Conservation (phyloP, 1,140 invertebrate genomes). For the Microplitis mediator region DNA sequence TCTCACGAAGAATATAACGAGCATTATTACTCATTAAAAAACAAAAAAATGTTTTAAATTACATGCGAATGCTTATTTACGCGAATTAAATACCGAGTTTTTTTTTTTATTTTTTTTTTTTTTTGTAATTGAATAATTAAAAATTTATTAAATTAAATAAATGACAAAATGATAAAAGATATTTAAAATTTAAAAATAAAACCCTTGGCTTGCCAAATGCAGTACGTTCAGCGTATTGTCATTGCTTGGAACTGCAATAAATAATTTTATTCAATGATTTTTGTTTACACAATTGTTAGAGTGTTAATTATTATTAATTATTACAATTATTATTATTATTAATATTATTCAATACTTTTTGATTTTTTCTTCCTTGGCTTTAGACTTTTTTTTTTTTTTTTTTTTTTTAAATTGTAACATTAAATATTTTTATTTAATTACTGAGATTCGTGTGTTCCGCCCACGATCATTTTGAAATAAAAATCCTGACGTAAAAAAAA, state of each 20-base stretch:
- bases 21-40: conserved; percentile 58
- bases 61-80: conserved; percentile 54
- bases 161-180: background rate
- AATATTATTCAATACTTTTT: conserved; percentile 1
- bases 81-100: background rate
- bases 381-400: background rate
- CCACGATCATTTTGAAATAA: conserved; percentile 11
- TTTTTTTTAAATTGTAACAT: background rate
- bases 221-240: background rate
- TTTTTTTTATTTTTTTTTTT: background rate
- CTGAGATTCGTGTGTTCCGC: background rate
- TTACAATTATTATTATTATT: background rate
- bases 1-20: conserved; percentile 61
- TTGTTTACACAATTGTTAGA: background rate
- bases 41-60: conserved; percentile 50
- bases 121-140: background rate
- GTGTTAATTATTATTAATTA: background rate
- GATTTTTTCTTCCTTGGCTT: conserved; percentile 22
- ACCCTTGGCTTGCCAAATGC: conserved; percentile 3
- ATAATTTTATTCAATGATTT: background rate
- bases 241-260: background rate
- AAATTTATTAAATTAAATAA: background rate
- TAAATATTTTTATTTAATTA: background rate
- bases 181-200: background rate
- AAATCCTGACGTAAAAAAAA: background rate